Conservation (phyloP, 2,113 vertebrate species). For the Vidua macroura region DNA sequence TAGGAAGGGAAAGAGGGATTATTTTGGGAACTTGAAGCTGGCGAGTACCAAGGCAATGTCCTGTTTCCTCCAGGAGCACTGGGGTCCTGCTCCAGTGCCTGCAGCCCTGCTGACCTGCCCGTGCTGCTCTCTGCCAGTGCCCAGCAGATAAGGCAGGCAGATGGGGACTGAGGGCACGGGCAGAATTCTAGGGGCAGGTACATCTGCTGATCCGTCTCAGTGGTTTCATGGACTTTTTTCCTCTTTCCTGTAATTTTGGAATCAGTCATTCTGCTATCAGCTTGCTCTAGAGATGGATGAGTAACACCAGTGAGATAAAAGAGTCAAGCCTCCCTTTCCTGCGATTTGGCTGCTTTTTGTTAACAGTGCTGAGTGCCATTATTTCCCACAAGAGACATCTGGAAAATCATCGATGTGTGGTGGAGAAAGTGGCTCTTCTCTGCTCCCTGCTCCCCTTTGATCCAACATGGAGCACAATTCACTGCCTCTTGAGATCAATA, state of each 20-base stretch:
- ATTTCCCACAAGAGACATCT: slow-evolving; percentile 51
- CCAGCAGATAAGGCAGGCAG: background rate
- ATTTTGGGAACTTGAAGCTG: background rate
- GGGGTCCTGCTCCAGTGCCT: background rate
- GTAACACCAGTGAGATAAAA: slow-evolving; percentile 60
- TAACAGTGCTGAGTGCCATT: slow-evolving; percentile 47
- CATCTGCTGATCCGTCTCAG: background rate
- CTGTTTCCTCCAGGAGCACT: background rate
- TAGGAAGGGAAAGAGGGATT: background rate
- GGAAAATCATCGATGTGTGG: slow-evolving; percentile 1
- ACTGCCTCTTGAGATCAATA: slow-evolving; percentile 53
- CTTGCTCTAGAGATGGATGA: slow-evolving; percentile 47
- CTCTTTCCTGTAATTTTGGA: slow-evolving; percentile 23
- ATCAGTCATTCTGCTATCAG: slow-evolving; percentile 51
- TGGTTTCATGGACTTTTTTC: background rate
- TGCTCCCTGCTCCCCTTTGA: slow-evolving; percentile 52
- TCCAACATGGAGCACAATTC: slow-evolving; percentile 48
- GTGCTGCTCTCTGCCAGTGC: background rate
- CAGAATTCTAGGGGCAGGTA: background rate
- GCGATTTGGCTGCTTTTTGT: slow-evolving; percentile 59
- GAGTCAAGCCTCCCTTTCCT: slow-evolving; percentile 41
- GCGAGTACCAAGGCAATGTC: background rate
- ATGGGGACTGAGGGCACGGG: fast-evolving
- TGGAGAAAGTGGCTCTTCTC: slow-evolving; percentile 57
- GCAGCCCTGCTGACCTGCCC: background rate